Conservation (phyloP, 2,113 vertebrate genomes). For the Thermophis baileyi region DNA sequence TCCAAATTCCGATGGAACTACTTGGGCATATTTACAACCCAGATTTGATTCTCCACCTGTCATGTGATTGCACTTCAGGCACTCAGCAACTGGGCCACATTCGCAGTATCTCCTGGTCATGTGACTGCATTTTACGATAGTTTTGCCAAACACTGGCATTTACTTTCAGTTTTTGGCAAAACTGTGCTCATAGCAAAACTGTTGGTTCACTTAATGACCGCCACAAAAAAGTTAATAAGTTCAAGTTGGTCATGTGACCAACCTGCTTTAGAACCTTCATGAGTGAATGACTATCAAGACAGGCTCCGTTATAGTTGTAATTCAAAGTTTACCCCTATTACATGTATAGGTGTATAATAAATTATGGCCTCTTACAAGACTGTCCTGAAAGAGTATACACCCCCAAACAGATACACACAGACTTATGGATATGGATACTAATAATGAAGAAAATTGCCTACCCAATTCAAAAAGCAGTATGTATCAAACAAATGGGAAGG, state of each 20-base stretch:
- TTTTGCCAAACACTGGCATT: not conserved
- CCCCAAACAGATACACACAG: too few species aligned
- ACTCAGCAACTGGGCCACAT: not conserved
- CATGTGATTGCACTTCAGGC: not conserved
- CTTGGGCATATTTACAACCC: not conserved
- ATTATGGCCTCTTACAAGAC: not conserved
- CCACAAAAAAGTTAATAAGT: not conserved
- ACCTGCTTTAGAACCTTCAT: not conserved
- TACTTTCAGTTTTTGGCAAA: not conserved
- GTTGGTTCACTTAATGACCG: not conserved
- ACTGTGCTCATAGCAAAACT: not conserved
- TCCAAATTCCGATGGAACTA: not conserved
- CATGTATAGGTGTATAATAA: not conserved
- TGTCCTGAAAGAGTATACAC: not conserved
- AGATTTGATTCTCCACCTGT: not conserved
- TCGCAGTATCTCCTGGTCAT: not conserved
- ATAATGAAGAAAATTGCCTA: not conserved
- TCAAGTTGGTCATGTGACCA: not conserved
- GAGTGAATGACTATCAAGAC: not conserved
- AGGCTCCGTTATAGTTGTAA: not conserved
- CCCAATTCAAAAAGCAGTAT: not conserved
- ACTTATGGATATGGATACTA: not conserved
- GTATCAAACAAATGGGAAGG: not conserved
- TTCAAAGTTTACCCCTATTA: not conserved
- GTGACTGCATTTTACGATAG: not conserved